Evolutionary conservation across 2,113 vertebrate genomes (phyloP).

Genomic region (Anoura caudifer): DNA sequence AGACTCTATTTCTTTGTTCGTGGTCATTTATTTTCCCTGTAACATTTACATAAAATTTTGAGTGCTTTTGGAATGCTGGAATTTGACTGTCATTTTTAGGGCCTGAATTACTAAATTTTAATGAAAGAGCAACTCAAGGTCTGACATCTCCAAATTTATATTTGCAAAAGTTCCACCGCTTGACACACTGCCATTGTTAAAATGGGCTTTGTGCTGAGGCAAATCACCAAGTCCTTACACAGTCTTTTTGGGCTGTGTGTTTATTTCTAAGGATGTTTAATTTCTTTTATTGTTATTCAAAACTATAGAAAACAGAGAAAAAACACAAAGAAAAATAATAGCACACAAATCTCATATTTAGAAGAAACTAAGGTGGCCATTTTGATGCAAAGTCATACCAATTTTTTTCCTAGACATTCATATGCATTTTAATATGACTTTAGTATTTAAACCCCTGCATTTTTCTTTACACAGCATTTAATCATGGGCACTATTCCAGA

Average conservation of each 20-base stretch:
- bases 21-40: background rate
- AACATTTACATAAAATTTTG: background rate
- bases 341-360: background rate
- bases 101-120: background rate
- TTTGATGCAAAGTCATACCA: background rate
- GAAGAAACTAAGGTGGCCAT: background rate
- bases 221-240: background rate
- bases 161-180: background rate
- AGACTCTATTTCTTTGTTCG: background rate
- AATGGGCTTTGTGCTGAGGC: background rate
- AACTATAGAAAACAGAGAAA: background rate
- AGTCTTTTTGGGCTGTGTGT: background rate
- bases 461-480: background rate
- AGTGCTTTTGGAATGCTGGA: background rate
- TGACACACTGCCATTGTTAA: background rate
- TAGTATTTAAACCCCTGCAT: background rate
- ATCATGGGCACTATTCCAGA: background rate
- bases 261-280: background rate
- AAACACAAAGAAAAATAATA: background rate
- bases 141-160: background rate
- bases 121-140: background rate
- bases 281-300: background rate
- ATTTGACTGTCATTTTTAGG: background rate
- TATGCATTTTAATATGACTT: slow-evolving; percentile 9
- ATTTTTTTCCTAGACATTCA: background rate